Base-by-base conservation (phyloP, 2,888 invertebrate species). In the Branchipolynoe longqiensis region DNA sequence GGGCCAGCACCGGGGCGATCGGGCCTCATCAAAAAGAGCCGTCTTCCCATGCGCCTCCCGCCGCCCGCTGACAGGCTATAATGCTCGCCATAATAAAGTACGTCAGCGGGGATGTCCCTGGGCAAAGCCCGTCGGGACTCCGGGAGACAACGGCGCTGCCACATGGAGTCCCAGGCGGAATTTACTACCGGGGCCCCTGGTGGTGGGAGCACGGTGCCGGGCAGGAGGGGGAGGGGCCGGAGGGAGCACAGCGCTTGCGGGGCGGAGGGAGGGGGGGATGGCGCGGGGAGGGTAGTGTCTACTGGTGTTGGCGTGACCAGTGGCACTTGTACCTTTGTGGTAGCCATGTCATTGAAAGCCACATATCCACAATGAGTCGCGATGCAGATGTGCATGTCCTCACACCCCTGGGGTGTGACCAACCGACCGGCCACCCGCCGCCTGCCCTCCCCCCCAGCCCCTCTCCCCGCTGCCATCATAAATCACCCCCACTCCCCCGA, bases 11-110 rank as follows among this genome's bases (percentile, higher is more conserved):
- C 33, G 69, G 31, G 69, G n/a, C 33, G 33, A 8, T 69, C 14
- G 14, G 38, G 6, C 3, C 69, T 69, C 25, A 25, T 78, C 78
- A 41, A 78, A 48, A 54, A 40, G 18, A 31, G 41, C 18, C 78
- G 8, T n/a, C 48, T 28, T 2, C 25, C 41, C 18, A 31, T 1
- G 41, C 1, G 48, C 2, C 41, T 25, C n/a, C 18, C 6, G 22
- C 25, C 78, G 22, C 78, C 38, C 78, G 22, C 78, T 78, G 78
- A 78, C 78, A 78, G 78, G 8, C 54, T 28, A 28, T 78, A 78
- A 78, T 78, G 78, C 48, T 25, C 2, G 25, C 78, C 12, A 78
- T 78, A 78, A 78, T 78, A 78, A 78, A 78, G 78, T 25, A 78
- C 78, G 78, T 69, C 78, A 78, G 78, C 38, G 4, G 41, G 73